Evolutionary conservation across 2,113 vertebrate species (phyloP), one percentile per base, ranked within the genome.

Genomic region (Addax nasomaculatus): DNA sequence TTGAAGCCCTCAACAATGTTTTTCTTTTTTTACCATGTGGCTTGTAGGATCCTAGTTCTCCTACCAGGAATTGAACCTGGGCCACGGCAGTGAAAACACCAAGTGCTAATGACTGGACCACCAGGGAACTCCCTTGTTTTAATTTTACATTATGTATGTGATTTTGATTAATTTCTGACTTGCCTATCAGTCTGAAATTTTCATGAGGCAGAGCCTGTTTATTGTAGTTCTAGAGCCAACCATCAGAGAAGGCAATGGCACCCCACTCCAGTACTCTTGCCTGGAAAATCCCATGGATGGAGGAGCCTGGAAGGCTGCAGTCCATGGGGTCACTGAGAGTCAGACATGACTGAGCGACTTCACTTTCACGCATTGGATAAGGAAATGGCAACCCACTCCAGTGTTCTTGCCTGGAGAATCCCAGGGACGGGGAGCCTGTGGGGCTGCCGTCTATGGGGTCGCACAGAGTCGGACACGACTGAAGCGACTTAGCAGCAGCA

Each of bases 91-190:
- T 21, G 30, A 80, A 80, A 49, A 17, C 17, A 12, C 29, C 10
- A 33, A 51, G 47, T 51, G 45, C 29, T 21, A 80, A 80, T 47
- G 9, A 51, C 78, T 21, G 30, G 47, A n/a, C 47, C 2, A 6
- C 47, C 78, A 80, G 45, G 78, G 78, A 80, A 51, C 17, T 21
- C 78, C 62, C 62, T 87, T 85, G 33, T 57, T 96, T 93, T 57
- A 73, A 36, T 60, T 94, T 90, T 80, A 67, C 15, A 53, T 87
- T 92, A 23, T 6, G 15, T 64, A n/a, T n/a, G 4, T 85, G 51
- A 33, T 55, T 97, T 86, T 91, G 89, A 76, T 80, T 57, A 43
- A 79, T 95, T 92, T 94, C 95, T 53, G 49, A 86, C 55, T 96
- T 7, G 6, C 2, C 15, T n/a, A 5, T 85, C 62, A 11, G 43